phyloP scores from a whole-genome alignment of 2,113 vertebrate genomes.

The Entosphenus tridentatus region DNA sequence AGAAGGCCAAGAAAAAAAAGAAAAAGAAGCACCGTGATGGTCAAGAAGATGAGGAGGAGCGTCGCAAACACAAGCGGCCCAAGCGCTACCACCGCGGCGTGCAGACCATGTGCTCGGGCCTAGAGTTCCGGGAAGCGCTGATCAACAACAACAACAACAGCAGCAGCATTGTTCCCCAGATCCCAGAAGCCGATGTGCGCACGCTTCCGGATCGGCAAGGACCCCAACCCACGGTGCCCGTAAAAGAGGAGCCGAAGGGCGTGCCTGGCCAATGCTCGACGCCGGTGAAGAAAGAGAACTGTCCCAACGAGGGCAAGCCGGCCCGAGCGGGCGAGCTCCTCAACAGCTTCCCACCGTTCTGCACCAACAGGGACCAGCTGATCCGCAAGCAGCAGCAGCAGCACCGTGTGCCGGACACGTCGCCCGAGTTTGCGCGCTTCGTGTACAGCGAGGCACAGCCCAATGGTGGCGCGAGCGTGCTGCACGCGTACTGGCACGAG shows the following conservation, averaged over 20 bases:
- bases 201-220: background rate
- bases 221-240: background rate
- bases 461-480: constrained; percentile 74
- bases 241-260: background rate
- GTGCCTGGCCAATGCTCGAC: no score
- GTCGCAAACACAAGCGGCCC: constrained; percentile 60
- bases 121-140: constrained; percentile 17
- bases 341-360: background rate
- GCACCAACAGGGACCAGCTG: background rate
- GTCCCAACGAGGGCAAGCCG: no score
- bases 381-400: background rate
- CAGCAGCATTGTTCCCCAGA: no score
- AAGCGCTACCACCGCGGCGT: constrained; percentile 91
- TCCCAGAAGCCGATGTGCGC: background rate
- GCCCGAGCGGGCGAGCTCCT: background rate
- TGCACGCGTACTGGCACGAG: constrained; percentile 74
- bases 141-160: no score
- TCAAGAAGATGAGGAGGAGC: background rate
- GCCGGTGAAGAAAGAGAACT: background rate
- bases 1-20: constrained; percentile 92
- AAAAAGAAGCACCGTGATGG: constrained; percentile 99
- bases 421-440: no score
- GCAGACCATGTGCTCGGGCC: constrained; percentile 62
- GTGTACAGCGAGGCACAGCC: constrained; percentile 51
- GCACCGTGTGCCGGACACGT: no score